Percentiles rank a stretch among this genome's conserved stretches.
Evolutionary conservation across 2,797 vertebrate species (phyloP).

Genomic region (Siniperca obscura): DNA sequence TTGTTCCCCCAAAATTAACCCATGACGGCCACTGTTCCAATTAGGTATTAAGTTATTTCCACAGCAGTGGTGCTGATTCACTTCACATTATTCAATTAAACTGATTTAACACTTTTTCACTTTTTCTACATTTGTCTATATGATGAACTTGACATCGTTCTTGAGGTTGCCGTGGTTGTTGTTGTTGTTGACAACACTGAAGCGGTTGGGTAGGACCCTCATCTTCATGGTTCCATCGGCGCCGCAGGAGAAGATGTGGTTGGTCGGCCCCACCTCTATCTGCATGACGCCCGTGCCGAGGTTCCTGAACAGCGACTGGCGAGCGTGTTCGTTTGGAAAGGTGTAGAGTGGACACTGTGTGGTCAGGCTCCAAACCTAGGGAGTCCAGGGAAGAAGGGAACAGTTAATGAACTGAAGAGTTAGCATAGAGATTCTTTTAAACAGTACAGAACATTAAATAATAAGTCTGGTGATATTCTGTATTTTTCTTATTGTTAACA

Average conservation of each 20-base stretch:
- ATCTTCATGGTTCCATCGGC: constrained; percentile 99
- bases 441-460: background rate
- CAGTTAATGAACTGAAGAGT: background rate
- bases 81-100: constrained; percentile 19
- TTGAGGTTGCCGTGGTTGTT: constrained; percentile 85
- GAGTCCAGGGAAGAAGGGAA: background rate
- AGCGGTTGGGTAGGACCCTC: constrained; percentile 92
- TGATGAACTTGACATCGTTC: constrained; percentile 92
- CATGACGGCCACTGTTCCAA: background rate
- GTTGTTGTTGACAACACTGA: constrained; percentile 79
- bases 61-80: background rate
- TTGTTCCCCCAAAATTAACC: constrained; percentile 1
- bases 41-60: background rate
- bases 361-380: constrained; percentile 91
- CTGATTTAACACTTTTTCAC: background rate
- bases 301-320: constrained; percentile 98
- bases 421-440: background rate
- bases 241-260: constrained; percentile 97
- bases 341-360: constrained; percentile 90
- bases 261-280: constrained; percentile 93
- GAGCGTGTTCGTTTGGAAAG: constrained; percentile 94
- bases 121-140: constrained; percentile 74
- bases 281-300: constrained; percentile 99
- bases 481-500: background rate
- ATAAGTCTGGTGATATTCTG: background rate